phyloP scores from a whole-genome alignment of 2,888 invertebrate genomes.

The Gasteruption jaculator region DNA sequence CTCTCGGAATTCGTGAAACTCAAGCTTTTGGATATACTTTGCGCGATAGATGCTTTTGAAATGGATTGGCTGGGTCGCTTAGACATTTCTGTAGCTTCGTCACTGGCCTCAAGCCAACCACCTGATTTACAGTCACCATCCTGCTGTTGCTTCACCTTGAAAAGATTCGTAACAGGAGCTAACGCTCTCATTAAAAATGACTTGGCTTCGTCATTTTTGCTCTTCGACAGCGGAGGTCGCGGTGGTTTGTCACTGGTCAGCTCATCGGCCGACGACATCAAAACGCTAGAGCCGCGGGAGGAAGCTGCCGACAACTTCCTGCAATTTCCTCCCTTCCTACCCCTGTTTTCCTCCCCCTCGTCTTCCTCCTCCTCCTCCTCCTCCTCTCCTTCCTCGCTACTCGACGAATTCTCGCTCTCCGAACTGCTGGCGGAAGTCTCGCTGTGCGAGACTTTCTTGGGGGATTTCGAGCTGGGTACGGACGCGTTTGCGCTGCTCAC shows the following conservation, averaged over 20 bases:
- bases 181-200: conserved; percentile 70
- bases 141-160: conserved; percentile 59
- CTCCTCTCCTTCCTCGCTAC: conserved; percentile 42
- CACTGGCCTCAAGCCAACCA: conserved; percentile 31
- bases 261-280: conserved; percentile 57
- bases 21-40: conserved; percentile 29
- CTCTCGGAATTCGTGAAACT: conserved; percentile 32
- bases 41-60: conserved; percentile 26
- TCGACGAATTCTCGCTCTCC: conserved; percentile 49
- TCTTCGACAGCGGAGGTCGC: conserved; percentile 53
- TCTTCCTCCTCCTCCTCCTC: conserved; percentile 20
- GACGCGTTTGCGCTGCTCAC: conserved; percentile 21
- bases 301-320: conserved; percentile 50
- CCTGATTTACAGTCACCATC: conserved; percentile 50
- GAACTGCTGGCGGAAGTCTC: conserved; percentile 28
- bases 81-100: conserved; percentile 26
- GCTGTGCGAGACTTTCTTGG: conserved; percentile 1
- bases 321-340: conserved; percentile 28
- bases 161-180: conserved; percentile 72
- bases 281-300: conserved; percentile 56
- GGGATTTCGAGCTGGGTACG: conserved; percentile 18
- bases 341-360: conserved; percentile 26
- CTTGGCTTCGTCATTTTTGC: conserved; percentile 63
- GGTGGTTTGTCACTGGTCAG: conserved; percentile 55
- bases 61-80: conserved; percentile 27